phyloP scores from a whole-genome alignment of 2,113 vertebrate genomes.

The Charadrius vociferus region DNA sequence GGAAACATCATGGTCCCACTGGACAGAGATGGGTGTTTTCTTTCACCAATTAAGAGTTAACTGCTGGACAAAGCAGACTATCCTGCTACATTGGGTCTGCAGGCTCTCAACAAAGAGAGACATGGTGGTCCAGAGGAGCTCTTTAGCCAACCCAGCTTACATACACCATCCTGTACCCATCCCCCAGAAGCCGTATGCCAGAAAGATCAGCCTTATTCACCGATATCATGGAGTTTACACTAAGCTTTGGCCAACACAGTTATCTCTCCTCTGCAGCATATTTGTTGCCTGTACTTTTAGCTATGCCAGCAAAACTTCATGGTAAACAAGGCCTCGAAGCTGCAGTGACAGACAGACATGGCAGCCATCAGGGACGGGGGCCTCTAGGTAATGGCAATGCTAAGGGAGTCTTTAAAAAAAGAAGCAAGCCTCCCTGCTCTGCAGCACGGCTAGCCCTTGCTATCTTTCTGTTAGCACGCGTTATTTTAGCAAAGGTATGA shows the following conservation, averaged over 20 bases:
- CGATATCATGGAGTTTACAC: rapidly evolving
- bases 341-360: background rate
- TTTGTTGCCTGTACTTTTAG: background rate
- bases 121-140: background rate
- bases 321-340: background rate
- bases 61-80: background rate
- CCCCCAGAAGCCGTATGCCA: background rate
- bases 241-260: background rate
- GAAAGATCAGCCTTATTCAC: background rate
- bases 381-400: background rate
- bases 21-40: background rate
- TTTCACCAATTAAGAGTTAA: background rate
- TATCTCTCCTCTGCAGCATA: background rate
- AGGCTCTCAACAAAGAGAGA: background rate
- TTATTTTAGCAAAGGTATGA: background rate
- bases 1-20: background rate
- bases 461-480: background rate
- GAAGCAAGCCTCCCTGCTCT: background rate
- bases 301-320: background rate
- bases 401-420: background rate
- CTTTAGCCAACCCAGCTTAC: background rate
- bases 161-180: background rate
- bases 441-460: background rate
- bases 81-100: background rate
- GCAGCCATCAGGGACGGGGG: background rate